Evolutionary conservation across 2,113 vertebrate species (phyloP).

Genomic region (Coreoperca whiteheadi): DNA sequence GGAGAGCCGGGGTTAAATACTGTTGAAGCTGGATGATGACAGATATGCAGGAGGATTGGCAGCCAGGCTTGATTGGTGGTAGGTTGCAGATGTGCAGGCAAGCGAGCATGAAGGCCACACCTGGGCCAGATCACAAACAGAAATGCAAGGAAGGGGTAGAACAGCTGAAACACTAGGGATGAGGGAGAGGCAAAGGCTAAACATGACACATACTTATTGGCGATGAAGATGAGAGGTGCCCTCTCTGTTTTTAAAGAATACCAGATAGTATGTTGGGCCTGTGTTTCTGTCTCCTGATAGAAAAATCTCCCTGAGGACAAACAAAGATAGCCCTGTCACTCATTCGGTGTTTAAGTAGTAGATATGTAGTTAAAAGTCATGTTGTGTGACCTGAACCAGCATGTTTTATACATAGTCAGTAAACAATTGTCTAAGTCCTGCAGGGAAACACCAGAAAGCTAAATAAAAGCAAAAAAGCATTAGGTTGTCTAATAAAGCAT

Average conservation of each 20-base stretch:
- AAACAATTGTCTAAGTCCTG: not conserved
- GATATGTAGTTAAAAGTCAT: slow-evolving; percentile 1
- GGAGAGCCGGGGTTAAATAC: too few species aligned
- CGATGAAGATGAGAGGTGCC: not conserved
- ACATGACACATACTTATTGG: too few species aligned
- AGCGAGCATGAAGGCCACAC: too few species aligned
- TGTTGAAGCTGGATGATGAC: too few species aligned
- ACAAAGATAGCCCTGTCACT: slow-evolving; percentile 14
- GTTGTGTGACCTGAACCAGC: slow-evolving; percentile 6
- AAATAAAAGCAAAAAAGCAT: not conserved
- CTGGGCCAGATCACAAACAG: too few species aligned
- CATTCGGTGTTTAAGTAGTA: slow-evolving; percentile 11
- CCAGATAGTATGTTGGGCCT: not conserved
- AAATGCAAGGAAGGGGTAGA: too few species aligned
- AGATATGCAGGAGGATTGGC: too few species aligned
- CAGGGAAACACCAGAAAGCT: not conserved
- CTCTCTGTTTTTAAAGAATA: not conserved
- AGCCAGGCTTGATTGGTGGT: too few species aligned
- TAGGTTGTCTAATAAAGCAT: not conserved
- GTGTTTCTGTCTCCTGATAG: not conserved
- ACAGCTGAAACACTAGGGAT: too few species aligned
- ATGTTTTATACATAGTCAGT: not conserved
- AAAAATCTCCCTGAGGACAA: slow-evolving; percentile 5
- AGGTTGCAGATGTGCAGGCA: too few species aligned
- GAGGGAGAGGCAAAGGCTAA: too few species aligned